Base-by-base conservation (phyloP, 1,140 invertebrate species). In the Calephelis nemesis region DNA sequence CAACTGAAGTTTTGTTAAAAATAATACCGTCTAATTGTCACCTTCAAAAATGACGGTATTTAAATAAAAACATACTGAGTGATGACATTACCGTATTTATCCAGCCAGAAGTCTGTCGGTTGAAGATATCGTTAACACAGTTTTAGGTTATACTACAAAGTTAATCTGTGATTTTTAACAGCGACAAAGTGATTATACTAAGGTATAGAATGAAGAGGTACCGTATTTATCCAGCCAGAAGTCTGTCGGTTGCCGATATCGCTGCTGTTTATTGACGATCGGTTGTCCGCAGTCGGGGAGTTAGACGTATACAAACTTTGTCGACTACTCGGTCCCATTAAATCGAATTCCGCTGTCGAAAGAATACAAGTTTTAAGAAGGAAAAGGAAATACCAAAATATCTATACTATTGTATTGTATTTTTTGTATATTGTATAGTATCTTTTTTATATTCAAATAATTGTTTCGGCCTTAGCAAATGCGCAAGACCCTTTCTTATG, bases 151-250 rank as follows among this genome's bases (percentile, higher is more conserved):
- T 19, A 19, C 15, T 42, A 42, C 42, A 42, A 7, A 1, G 3
- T 42, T 42, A 42, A 7, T 7, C 7, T 42, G 5, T 45, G 1
- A 45, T 45, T 45, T 19, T 9, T 30, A 52, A 19, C 1, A 19
- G 6, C 30, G 30, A 19, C 7, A 3, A 0, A 15, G 13, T 52
- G 0, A 13, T 19, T n/a, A 15, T 6, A 50, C 6, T 50, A 50
- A 8, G 13, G 9, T 52, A 9, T 52, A 52, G 11, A 48, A 42
- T 19, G 1, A 15, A 42, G 10, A 70, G 64, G 74, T 65, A 97
- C 96, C 8, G 96, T 98, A 77, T 97, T 98, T 54, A 98, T 98
- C 97, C 97, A 98, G 13, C 96, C 97, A 0, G 94, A 93, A 48
- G 95, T 92, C 42, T 95, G 93, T 49, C 94, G 90, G 39, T 91